These are phyloP conservation scores for Dreissena rostriformis DNA, from an alignment of 1,140 invertebrate species.

Conservation along the genomic window DNA sequence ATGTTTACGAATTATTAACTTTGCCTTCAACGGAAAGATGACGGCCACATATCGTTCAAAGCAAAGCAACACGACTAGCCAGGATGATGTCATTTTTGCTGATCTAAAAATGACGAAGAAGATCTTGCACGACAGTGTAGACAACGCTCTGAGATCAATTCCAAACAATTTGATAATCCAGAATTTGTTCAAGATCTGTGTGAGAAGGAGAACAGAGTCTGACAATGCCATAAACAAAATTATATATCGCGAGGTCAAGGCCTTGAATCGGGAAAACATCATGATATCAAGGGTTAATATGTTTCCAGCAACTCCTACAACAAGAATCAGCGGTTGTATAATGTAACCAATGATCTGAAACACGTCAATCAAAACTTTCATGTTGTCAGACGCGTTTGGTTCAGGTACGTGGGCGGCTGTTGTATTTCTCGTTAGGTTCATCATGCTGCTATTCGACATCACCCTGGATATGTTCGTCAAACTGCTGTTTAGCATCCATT, in stretches of 20 bases:
- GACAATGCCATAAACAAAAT: constrained; percentile 63
- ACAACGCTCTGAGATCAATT: constrained; percentile 60
- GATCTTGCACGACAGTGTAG: constrained; percentile 55
- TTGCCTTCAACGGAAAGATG: constrained; percentile 66
- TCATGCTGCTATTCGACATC: no score
- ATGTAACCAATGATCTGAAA: constrained; percentile 14
- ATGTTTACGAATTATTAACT: constrained; percentile 55
- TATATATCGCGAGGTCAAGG: constrained; percentile 55
- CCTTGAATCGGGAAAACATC: constrained; percentile 35
- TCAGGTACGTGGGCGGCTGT: no score
- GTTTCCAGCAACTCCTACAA: constrained; percentile 64
- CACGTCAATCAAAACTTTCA: no score
- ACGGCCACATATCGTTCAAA: constrained; percentile 70
- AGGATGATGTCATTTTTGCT: constrained; percentile 71
- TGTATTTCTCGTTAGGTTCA: no score
- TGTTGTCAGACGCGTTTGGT: no score
- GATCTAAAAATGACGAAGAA: constrained; percentile 67
- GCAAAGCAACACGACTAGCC: constrained; percentile 68
- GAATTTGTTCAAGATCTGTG: constrained; percentile 62
- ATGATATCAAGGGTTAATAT: constrained; percentile 58
- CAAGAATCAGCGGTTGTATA: constrained; percentile 55
- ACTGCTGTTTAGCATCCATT: no score
- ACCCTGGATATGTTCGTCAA: no score
- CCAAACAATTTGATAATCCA: constrained; percentile 59
- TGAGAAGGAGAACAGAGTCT: constrained; percentile 55